Evolutionary conservation across 2,797 vertebrate species (phyloP), one percentile per base, ranked within the genome.

Genomic region (Tachyglossus aculeatus): DNA sequence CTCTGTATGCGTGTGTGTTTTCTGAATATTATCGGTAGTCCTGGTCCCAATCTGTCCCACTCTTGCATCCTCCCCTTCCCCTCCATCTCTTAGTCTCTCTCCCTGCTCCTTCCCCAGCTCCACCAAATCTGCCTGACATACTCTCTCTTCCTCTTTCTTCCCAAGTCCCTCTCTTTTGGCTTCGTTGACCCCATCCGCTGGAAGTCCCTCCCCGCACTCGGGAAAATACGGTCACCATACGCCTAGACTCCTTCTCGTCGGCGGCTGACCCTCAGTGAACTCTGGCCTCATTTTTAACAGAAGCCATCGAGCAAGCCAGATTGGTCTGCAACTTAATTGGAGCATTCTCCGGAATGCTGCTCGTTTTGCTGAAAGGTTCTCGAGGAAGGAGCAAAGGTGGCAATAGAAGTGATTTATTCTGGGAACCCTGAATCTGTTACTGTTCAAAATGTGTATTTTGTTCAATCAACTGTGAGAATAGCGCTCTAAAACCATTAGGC

Each of bases 301-400:
- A 74, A 64, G 40, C 40, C 21, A 27, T 43, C 57, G 48, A 39
- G 9, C 55, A 71, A 45, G 65, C 72, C 65, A 57, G 51, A 27
- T 7, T 16, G 40, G 36, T 45, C n/a, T 67, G 53, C 10, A 66
- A 29, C 5, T 67, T 31, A 32, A 9, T 54, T 39, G 10, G 25
- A 67, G 70, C 60, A 13, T 45, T 59, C 19, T 12, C 32, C 40
- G 40, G 67, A n/a, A 24, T 24, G 3, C 60, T 63, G 58, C 52
- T 67, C 70, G 50, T 37, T 70, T 71, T 67, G n/a, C 33, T 65
- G 24, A 45, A 66, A 45, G 21, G 25, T 25, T 45, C 43, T 45
- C 25, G 22, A 45, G 45, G 12, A 7, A 4, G 14, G 13, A 45
- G 22, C 18, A 45, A 8, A 11, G 6, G 13, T 45, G 27, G 43